Conservation (phyloP, 2,113 vertebrate genomes). For the Agapornis roseicollis region DNA sequence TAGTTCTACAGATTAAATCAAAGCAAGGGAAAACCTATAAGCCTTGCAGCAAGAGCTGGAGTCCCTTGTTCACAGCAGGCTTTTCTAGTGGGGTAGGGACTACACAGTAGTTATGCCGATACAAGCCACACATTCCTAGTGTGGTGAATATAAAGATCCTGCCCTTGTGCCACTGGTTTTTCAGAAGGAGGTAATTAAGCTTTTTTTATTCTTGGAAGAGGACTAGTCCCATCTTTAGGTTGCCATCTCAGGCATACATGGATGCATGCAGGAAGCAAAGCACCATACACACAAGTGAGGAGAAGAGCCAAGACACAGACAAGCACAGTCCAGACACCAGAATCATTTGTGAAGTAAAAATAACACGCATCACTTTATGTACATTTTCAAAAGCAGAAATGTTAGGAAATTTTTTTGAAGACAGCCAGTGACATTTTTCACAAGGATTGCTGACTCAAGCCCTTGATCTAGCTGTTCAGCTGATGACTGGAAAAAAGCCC, state of each 20-base stretch:
- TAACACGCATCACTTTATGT: background rate
- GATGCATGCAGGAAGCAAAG: background rate
- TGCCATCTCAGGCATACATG: background rate
- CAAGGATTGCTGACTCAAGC: slow-evolving; percentile 62
- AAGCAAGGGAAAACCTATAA: background rate
- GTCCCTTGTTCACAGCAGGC: background rate
- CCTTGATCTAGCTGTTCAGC: slow-evolving; percentile 38
- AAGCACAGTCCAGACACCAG: background rate
- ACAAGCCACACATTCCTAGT: background rate
- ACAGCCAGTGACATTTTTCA: slow-evolving; percentile 27
- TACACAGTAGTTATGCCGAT: background rate
- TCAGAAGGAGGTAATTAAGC: background rate
- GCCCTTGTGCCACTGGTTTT: background rate
- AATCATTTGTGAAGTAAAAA: slow-evolving; percentile 2
- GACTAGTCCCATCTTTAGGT: background rate
- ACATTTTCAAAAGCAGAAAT: slow-evolving; percentile 27
- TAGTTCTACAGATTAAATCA: background rate
- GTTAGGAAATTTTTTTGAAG: slow-evolving; percentile 29
- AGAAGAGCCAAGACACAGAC: background rate
- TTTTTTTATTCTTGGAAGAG: background rate
- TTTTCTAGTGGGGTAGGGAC: background rate
- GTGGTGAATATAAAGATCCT: background rate
- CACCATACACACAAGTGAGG: background rate
- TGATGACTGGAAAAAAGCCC: slow-evolving; percentile 61
- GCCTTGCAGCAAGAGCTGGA: background rate